Evolutionary conservation across 2,113 vertebrate species (phyloP).

Genomic region (Nestor notabilis): DNA sequence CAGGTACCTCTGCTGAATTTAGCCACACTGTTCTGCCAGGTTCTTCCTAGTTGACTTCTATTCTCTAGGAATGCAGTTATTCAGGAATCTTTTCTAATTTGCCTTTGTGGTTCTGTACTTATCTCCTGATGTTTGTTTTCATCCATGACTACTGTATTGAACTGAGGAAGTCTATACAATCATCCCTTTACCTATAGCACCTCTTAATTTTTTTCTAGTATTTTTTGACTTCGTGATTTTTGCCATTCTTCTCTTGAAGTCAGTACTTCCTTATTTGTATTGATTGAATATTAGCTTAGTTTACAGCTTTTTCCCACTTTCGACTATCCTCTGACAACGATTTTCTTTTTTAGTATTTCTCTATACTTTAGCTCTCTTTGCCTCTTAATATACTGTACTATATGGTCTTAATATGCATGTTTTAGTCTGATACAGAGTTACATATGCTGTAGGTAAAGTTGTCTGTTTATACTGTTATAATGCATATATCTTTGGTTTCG

Average conservation of each 20-base stretch:
- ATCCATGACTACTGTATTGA: neutral
- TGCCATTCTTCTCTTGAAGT: neutral
- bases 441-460: neutral
- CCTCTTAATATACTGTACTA: neutral
- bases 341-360: neutral
- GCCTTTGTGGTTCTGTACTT: neutral
- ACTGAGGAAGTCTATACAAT: neutral
- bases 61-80: neutral
- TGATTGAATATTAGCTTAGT: neutral
- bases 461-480: neutral
- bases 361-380: neutral
- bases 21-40: neutral
- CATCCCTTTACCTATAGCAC: neutral
- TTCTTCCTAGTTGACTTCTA: neutral
- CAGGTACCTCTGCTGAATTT: neutral
- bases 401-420: neutral
- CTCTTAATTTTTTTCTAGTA: neutral
- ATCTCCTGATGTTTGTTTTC: neutral
- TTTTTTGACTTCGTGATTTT: neutral
- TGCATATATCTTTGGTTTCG: neutral
- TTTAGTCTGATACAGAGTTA: neutral
- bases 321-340: neutral
- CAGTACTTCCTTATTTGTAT: neutral
- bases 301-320: neutral
- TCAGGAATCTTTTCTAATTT: neutral